These are phyloP conservation scores for Hydrotaea diabolus DNA, from an alignment of 2,888 invertebrate genomes.

Conservation along the genomic window DNA sequence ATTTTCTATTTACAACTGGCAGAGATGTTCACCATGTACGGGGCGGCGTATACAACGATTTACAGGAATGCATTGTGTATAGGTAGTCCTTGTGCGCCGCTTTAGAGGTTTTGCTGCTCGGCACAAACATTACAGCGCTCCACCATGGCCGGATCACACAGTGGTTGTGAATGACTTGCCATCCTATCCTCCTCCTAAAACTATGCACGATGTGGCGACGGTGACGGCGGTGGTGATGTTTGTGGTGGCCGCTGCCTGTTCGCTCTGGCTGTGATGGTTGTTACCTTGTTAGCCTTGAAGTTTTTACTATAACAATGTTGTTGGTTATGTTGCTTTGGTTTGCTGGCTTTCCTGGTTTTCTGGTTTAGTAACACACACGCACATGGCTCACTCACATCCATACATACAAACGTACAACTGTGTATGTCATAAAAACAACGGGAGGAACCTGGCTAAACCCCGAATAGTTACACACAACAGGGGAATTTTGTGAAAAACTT, in stretches of 20 bases:
- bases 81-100: not conserved
- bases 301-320: constrained; percentile 51
- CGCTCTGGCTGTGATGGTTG: constrained; percentile 39
- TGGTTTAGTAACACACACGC: constrained; percentile 22
- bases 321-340: constrained; percentile 41
- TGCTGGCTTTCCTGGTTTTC: constrained; percentile 27
- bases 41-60: constrained; percentile 18
- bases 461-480: constrained; percentile 32
- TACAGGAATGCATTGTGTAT: constrained; percentile 17
- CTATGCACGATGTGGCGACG: constrained; percentile 16
- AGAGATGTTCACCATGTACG: constrained; percentile 16
- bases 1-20: constrained; percentile 45
- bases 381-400: constrained; percentile 22
- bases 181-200: constrained; percentile 20
- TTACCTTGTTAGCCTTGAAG: constrained; percentile 58
- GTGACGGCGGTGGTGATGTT: not conserved
- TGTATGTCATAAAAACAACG: constrained; percentile 2
- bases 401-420: constrained; percentile 12
- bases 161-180: constrained; percentile 4
- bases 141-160: not conserved
- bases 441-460: not conserved
- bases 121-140: constrained; percentile 1
- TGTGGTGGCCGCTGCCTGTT: constrained; percentile 6
- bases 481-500: constrained; percentile 28
- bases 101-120: not conserved